These are phyloP conservation scores for Agraylea sexmaculata DNA, from an alignment of 1,140 invertebrate species.

Conservation along the genomic window DNA sequence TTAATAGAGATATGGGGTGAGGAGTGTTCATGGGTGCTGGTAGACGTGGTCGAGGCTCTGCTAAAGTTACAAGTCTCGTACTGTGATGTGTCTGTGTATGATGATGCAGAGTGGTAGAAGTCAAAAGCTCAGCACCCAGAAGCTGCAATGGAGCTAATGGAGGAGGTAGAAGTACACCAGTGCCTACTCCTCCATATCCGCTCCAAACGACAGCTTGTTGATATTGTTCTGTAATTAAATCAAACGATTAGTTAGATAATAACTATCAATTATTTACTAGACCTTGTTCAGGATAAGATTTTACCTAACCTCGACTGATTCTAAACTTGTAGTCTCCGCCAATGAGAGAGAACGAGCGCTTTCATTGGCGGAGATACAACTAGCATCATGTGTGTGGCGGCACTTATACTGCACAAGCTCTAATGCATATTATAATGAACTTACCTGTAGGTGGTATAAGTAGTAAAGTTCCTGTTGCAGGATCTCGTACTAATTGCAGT, in stretches of 20 bases:
- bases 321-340: too few relatives aligned
- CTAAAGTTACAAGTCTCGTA: constrained; percentile 43
- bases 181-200: constrained; percentile 47
- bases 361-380: too few relatives aligned
- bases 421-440: too few relatives aligned
- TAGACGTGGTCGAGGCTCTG: constrained; percentile 29
- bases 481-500: constrained; percentile 71
- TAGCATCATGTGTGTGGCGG: too few relatives aligned
- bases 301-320: not conserved
- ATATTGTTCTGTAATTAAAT: constrained; percentile 49
- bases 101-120: constrained; percentile 33
- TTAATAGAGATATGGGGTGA: constrained; percentile 37
- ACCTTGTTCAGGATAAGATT: not conserved
- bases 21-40: constrained; percentile 25
- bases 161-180: constrained; percentile 48
- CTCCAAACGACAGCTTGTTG: constrained; percentile 67
- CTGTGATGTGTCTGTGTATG: constrained; percentile 49
- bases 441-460: constrained; percentile 52
- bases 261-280: too few relatives aligned
- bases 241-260: not conserved
- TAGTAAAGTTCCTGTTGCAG: constrained; percentile 64
- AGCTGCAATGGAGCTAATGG: constrained; percentile 45
- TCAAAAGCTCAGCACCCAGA: constrained; percentile 41
- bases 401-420: too few relatives aligned
- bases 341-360: too few relatives aligned